Evolutionary conservation across 2,797 vertebrate genomes (phyloP).

Genomic region (Poecilia gillii): DNA sequence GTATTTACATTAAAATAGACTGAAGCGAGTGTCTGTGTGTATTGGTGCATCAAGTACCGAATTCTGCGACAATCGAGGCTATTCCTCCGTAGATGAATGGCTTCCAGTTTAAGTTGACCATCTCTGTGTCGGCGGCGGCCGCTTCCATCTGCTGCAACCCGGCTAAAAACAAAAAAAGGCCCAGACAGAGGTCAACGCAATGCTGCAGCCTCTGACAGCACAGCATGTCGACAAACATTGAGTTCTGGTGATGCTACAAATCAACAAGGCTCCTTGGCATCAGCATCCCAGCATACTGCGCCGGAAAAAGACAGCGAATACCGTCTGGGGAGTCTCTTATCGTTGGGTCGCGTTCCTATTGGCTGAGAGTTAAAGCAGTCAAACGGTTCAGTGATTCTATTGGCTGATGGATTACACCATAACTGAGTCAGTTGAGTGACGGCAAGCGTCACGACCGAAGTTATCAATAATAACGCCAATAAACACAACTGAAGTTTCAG

Average conservation of each 20-base stretch:
- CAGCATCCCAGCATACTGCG: constrained; percentile 76
- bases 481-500: neutral
- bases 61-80: constrained; percentile 96
- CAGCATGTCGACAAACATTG: constrained; percentile 73
- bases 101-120: constrained; percentile 93
- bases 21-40: constrained; percentile 1
- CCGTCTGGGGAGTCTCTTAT: constrained; percentile 29
- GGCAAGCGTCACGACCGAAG: constrained; percentile 36
- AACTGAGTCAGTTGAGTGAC: constrained; percentile 29
- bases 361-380: constrained; percentile 60
- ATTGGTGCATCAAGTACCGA: constrained; percentile 83
- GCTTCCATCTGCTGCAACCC: constrained; percentile 84
- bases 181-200: constrained; percentile 74
- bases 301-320: constrained; percentile 72
- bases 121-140: constrained; percentile 83
- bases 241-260: constrained; percentile 42
- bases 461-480: constrained; percentile 11
- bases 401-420: constrained; percentile 32
- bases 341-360: constrained; percentile 49
- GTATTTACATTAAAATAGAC: neutral
- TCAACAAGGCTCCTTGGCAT: constrained; percentile 60
- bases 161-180: constrained; percentile 77
- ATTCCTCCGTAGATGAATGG: constrained; percentile 96
- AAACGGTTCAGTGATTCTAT: constrained; percentile 26
- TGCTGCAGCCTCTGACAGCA: constrained; percentile 68